Conservation (phyloP, 35 echinoderm and acorn worm species). For the Apostichopus californicus region DNA sequence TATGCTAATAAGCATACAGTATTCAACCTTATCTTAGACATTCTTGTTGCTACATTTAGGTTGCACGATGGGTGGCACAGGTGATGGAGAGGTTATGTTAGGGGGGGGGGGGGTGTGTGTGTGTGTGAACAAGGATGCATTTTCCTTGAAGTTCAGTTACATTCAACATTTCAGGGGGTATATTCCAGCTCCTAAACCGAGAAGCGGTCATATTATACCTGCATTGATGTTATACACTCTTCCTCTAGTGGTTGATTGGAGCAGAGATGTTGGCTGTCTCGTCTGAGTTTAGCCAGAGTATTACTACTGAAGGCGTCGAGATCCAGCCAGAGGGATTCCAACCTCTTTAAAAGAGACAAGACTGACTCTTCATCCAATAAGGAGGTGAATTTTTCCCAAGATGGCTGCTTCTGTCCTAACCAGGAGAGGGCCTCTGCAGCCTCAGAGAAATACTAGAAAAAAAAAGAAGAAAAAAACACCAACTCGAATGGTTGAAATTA, state of each 20-base stretch:
- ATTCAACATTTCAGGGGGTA: no score
- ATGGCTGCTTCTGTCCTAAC: constrained; percentile 83
- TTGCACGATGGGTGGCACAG: no score
- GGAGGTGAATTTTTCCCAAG: constrained; percentile 53
- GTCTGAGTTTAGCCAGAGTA: constrained; percentile 48
- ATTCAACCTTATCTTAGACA: no score
- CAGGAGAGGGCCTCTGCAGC: constrained; percentile 76
- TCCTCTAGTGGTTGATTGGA: constrained; percentile 9
- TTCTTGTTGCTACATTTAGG: no score
- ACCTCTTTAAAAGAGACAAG: constrained; percentile 80
- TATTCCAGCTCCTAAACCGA: not conserved
- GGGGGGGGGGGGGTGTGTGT: not conserved
- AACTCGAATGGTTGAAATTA: not conserved
- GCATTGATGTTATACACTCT: constrained; percentile 2
- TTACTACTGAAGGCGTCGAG: constrained; percentile 74
- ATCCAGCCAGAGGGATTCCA: constrained; percentile 88
- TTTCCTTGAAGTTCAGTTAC: no score
- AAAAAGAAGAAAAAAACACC: not conserved
- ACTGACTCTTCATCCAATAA: constrained; percentile 86
- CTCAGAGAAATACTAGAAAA: constrained; percentile 81
- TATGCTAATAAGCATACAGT: no score
- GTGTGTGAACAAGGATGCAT: no score
- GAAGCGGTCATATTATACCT: not conserved
- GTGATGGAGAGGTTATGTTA: no score
- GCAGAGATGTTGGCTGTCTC: constrained; percentile 2